Conservation (phyloP, 2,113 vertebrate genomes). For the Falco punctatus region DNA sequence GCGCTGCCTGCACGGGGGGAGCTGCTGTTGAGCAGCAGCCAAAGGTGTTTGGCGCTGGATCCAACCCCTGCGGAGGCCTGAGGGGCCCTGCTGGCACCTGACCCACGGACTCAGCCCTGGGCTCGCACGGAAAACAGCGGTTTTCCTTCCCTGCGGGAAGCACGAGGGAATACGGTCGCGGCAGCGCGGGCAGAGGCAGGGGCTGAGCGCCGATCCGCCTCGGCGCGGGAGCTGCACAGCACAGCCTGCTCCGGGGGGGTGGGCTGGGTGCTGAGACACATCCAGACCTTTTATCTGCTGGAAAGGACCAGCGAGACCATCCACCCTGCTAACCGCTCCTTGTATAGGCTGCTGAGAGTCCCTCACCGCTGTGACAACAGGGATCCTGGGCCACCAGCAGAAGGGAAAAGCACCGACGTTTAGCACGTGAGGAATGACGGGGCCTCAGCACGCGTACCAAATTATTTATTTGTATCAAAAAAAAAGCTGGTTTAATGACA, state of each 20-base stretch:
- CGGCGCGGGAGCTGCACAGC: neutral
- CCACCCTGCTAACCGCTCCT: neutral
- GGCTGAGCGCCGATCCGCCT: neutral
- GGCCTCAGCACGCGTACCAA: constrained; percentile 1
- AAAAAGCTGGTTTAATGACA: neutral
- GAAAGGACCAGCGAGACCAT: neutral
- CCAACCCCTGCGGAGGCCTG: neutral
- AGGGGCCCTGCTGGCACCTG: neutral
- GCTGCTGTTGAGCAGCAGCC: neutral
- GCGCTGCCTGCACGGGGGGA: neutral
- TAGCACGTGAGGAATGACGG: neutral
- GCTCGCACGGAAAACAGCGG: neutral
- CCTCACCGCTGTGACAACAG: neutral
- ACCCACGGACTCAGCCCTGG: neutral
- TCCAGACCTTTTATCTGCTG: neutral
- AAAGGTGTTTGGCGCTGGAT: neutral
- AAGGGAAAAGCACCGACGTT: neutral
- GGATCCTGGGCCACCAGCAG: neutral
- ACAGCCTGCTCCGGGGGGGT: neutral
- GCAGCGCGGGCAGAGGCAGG: neutral
- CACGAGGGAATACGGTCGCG: fast-evolving
- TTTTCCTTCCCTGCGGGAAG: neutral
- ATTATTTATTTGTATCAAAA: constrained; percentile 74
- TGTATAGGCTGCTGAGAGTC: neutral
- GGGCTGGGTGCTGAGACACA: neutral